Evolutionary conservation across 2,888 invertebrate genomes (phyloP).

Genomic region (Rhagonycha lutea): DNA sequence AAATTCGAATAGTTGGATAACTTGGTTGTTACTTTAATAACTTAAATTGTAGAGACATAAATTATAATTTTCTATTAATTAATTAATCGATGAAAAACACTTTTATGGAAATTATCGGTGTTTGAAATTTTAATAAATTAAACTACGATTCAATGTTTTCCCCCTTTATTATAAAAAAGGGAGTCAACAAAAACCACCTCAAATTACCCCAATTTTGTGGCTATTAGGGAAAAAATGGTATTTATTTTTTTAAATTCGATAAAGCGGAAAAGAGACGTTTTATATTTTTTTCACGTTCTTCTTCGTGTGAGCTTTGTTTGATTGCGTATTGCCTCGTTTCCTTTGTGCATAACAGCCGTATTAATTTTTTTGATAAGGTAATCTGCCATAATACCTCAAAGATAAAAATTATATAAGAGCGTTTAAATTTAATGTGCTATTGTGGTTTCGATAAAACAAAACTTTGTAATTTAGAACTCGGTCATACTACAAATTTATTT

Average conservation of each 20-base stretch:
- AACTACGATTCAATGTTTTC: neutral
- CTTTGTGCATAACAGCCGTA: neutral
- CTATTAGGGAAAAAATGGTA: neutral
- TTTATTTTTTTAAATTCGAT: neutral
- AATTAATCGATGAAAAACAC: neutral
- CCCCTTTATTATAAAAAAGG: neutral
- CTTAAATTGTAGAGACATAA: neutral
- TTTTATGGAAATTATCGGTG: neutral
- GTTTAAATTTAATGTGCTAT: neutral
- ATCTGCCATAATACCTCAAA: neutral
- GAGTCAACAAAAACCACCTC: neutral
- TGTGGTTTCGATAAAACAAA: neutral
- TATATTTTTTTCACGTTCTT: neutral
- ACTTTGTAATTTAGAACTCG: neutral
- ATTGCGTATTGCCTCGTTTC: neutral
- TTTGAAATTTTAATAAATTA: neutral
- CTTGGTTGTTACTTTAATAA: neutral
- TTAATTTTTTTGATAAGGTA: neutral
- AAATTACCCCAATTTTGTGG: neutral
- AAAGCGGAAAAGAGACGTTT: neutral
- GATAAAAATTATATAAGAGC: neutral
- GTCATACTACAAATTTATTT: neutral
- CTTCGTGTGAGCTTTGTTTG: neutral
- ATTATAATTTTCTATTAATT: neutral
- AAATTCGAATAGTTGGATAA: neutral